Conservation (phyloP, 2,888 invertebrate genomes). For the Drosophila paramelanica region DNA sequence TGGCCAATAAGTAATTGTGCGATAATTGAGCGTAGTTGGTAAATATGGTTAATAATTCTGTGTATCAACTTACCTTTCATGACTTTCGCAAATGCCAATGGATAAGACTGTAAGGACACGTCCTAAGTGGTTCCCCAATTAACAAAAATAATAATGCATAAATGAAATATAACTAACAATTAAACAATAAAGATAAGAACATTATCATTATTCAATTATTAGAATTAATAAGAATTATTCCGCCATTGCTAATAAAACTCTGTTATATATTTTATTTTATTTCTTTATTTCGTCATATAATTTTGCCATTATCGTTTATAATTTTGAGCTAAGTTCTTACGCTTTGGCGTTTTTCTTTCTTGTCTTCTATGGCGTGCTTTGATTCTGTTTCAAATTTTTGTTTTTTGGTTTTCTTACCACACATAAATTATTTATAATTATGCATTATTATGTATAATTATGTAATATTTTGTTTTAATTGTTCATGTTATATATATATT, state of each 20-base stretch:
- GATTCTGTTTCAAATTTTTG: slow-evolving; percentile 52
- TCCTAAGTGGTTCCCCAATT: no score
- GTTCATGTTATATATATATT: slow-evolving; percentile 6
- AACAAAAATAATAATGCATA: no score
- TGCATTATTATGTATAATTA: slow-evolving; percentile 38
- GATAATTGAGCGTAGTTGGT: slow-evolving; percentile 29
- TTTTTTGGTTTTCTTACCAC: slow-evolving; percentile 62
- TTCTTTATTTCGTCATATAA: slow-evolving; percentile 76
- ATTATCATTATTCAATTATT: no score
- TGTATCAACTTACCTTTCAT: neutral
- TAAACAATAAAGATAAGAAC: no score
- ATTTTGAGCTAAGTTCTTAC: slow-evolving; percentile 76
- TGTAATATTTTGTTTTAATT: neutral
- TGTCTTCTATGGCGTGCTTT: slow-evolving; percentile 64
- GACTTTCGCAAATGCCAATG: neutral
- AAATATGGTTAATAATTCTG: neutral
- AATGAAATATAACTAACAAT: no score
- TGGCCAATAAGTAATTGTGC: slow-evolving; percentile 11
- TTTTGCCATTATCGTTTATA: slow-evolving; percentile 70
- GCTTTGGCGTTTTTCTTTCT: slow-evolving; percentile 46
- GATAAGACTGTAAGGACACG: neutral
- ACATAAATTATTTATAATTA: slow-evolving; percentile 63
- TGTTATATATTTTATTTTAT: slow-evolving; percentile 45
- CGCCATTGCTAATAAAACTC: slow-evolving; percentile 10
- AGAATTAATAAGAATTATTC: neutral